phyloP scores from a whole-genome alignment of 1,140 invertebrate genomes.

The Monomorium pharaonis region DNA sequence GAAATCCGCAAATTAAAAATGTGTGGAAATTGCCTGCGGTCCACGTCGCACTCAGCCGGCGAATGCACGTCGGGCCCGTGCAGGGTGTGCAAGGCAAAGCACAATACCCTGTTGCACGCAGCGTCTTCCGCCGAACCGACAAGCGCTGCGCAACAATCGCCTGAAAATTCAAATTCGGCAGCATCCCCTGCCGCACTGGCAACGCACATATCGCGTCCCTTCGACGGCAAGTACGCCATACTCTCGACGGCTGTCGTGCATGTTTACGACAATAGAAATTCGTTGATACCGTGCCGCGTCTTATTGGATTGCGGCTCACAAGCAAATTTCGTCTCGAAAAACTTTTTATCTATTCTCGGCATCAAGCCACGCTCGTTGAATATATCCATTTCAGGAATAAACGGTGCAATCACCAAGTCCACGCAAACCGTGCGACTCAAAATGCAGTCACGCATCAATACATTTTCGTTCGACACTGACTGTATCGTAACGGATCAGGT shows the following conservation, averaged over 20 bases:
- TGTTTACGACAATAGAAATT: no score
- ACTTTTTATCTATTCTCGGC: fast-evolving
- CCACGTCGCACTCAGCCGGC: background rate
- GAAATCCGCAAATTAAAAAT: no score
- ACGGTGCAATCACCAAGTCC: background rate
- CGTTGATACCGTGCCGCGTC: fast-evolving
- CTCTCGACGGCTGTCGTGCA: background rate
- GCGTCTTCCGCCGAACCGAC: background rate
- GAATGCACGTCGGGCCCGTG: background rate
- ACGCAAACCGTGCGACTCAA: background rate
- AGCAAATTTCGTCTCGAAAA: background rate
- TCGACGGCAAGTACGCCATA: background rate
- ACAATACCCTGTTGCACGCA: background rate
- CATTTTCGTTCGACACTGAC: background rate
- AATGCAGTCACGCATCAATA: background rate
- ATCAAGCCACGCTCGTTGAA: no score
- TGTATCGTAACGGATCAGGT: background rate
- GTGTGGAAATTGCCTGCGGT: background rate
- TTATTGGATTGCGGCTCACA: background rate
- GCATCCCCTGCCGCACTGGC: background rate
- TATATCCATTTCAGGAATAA: background rate
- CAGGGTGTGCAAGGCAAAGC: background rate
- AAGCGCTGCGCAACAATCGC: no score
- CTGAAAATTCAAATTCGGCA: background rate
- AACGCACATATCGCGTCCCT: background rate